Percentiles rank a stretch among this genome's conserved stretches.
These are phyloP conservation scores for Rhineura floridana DNA, from an alignment of 2,113 vertebrate genomes.

Conservation along the genomic window DNA sequence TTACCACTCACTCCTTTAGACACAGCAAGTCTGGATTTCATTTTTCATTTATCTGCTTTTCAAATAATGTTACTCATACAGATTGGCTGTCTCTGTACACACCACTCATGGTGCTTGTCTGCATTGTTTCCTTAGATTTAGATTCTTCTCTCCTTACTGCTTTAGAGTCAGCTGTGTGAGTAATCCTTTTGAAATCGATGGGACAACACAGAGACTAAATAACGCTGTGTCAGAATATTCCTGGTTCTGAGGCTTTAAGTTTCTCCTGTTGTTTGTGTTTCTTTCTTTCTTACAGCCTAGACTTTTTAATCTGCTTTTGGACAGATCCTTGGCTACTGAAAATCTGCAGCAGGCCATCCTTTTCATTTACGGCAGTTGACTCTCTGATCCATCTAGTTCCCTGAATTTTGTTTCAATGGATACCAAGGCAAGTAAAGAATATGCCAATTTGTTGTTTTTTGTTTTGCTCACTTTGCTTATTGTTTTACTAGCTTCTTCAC, in stretches of 20 bases:
- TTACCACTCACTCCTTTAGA: not conserved
- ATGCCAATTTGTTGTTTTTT: constrained; percentile 1
- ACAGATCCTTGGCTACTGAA: fast-evolving
- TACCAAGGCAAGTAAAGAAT: not conserved
- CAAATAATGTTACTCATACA: constrained; percentile 33
- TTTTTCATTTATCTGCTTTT: constrained; percentile 38
- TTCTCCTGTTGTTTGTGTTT: constrained; percentile 38
- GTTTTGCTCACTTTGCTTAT: not conserved
- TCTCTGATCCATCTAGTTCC: not conserved
- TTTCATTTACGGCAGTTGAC: fast-evolving
- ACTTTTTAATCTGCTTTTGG: not conserved
- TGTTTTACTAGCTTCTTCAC: not conserved
- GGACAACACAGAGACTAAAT: constrained; percentile 58
- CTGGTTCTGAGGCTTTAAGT: constrained; percentile 58
- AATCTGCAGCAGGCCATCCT: fast-evolving
- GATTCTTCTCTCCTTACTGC: constrained; percentile 46
- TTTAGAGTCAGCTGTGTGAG: constrained; percentile 37
- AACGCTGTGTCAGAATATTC: constrained; percentile 27
- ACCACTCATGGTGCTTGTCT: constrained; percentile 12
- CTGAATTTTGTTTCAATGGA: not conserved
- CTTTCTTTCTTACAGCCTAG: not conserved
- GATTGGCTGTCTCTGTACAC: constrained; percentile 37
- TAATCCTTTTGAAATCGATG: constrained; percentile 36
- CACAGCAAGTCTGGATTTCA: not conserved
- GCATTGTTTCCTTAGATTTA: constrained; percentile 50